Evolutionary conservation across 2,797 vertebrate species (phyloP).

Genomic region (Falco novaeseelandiae): DNA sequence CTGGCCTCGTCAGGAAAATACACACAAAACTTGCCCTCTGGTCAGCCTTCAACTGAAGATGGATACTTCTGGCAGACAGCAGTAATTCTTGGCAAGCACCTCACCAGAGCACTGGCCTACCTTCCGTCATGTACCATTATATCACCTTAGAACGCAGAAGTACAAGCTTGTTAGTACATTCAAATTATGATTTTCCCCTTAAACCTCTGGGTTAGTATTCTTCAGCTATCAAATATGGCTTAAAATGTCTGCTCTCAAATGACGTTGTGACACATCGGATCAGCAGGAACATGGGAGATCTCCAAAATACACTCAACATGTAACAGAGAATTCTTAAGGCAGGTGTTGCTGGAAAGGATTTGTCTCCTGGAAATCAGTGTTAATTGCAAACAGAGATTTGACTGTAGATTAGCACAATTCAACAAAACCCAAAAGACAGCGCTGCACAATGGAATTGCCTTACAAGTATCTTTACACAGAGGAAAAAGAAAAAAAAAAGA

Average conservation of each 20-base stretch:
- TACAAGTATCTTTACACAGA: conserved; percentile 42
- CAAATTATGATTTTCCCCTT: background rate
- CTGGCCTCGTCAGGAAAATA: background rate
- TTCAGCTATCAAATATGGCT: conserved; percentile 36
- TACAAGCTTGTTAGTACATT: background rate
- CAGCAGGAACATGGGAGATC: background rate
- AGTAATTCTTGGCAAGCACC: background rate
- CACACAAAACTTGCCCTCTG: background rate
- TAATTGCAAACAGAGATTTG: background rate
- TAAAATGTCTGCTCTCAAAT: background rate
- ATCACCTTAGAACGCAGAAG: background rate
- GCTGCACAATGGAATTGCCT: conserved; percentile 29
- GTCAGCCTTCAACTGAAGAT: background rate
- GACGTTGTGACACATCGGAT: background rate
- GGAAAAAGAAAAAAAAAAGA: conserved; percentile 9
- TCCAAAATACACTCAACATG: background rate
- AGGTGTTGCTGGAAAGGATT: conserved; percentile 6
- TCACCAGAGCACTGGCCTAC: background rate
- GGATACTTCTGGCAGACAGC: background rate
- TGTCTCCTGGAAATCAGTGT: background rate
- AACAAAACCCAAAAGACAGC: conserved; percentile 7
- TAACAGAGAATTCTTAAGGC: conserved; percentile 62
- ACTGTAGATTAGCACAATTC: conserved; percentile 29
- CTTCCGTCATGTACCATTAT: background rate
- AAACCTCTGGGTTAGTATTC: background rate